These are phyloP conservation scores for Teleiodes luculella DNA, from an alignment of 2,888 invertebrate genomes.

Conservation along the genomic window DNA sequence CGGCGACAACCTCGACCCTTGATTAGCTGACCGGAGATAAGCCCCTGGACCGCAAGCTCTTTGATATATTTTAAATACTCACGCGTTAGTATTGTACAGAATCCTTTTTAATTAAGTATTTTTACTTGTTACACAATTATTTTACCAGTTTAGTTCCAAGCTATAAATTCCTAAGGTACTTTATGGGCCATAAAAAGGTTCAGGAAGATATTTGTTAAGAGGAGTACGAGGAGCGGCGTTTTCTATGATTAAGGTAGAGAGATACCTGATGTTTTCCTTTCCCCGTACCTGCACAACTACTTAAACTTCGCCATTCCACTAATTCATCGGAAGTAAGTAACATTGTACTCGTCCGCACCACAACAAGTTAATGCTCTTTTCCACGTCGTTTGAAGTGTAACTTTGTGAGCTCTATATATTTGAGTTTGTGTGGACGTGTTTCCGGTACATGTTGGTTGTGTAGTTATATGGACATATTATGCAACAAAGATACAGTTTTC, in stretches of 20 bases:
- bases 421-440: background rate
- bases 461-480: too few relatives aligned
- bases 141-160: too few relatives aligned
- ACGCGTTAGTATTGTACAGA: slow-evolving; percentile 34
- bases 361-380: slow-evolving; percentile 7
- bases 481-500: too few relatives aligned
- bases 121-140: too few relatives aligned
- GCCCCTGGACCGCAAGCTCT: slow-evolving; percentile 30
- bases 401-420: background rate
- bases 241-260: slow-evolving; percentile 51
- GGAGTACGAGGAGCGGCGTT: slow-evolving; percentile 38
- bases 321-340: slow-evolving; percentile 5
- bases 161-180: slow-evolving; percentile 38
- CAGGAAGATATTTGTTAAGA: slow-evolving; percentile 50
- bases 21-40: slow-evolving; percentile 32
- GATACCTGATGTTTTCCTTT: slow-evolving; percentile 56
- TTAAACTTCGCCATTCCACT: slow-evolving; percentile 25
- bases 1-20: slow-evolving; percentile 29
- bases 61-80: slow-evolving; percentile 32
- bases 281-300: slow-evolving; percentile 32
- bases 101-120: too few relatives aligned
- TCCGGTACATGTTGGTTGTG: background rate
- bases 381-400: slow-evolving; percentile 1
- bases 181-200: slow-evolving; percentile 45
- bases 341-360: slow-evolving; percentile 1